Base-by-base conservation (phyloP, 2,113 vertebrate genomes). In the Campylomormyrus tamandua region DNA sequence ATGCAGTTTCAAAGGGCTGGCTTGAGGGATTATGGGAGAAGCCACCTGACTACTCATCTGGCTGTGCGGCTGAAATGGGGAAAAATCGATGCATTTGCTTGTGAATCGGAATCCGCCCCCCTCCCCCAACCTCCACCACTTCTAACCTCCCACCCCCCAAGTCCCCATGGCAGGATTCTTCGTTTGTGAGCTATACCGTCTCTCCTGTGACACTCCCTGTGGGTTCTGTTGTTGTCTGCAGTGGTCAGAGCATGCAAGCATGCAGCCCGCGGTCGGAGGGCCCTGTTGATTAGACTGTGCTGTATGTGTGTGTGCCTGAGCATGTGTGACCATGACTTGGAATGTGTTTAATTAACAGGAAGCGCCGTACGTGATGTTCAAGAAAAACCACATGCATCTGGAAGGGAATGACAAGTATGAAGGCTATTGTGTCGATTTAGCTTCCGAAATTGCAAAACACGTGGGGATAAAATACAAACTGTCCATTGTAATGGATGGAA, bases 391-490 rank as follows among this genome's bases (percentile, higher is more conserved):
- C 95, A 97, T 98, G 94, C 97, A 98, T 96, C 96, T 99, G 95
- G 98, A 99, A 95, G 98, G 98, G 95, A 99, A 99, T 96, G 98
- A 99, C 88, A 98, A 97, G 96, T 99, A 99, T 96, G 98, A 99
- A 97, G 98, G 98, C 96, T 99, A 99, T 95, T 99, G 98, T 96
- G 98, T 99, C 94, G 98, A 99, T 96, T 97, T 99, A 96, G 98
- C 98, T 95, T 98, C 97, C 95, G 98, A 99, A 97, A 99, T 99
- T 96, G 98, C 98, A 95, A 99, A 99, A 96, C 98, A 99, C 92
- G 98, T 99, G 94, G 98, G 98, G 93, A 99, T 99, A 96, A 99
- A 99, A 95, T 99, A 99, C 96, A 98, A 99, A 96, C 96, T 99
- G 94, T 99, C 98, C 94, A 99, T 99, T 95, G 98, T 99, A 92